Base-by-base conservation (phyloP, 1,140 invertebrate genomes). In the Bombus sibiricus region DNA sequence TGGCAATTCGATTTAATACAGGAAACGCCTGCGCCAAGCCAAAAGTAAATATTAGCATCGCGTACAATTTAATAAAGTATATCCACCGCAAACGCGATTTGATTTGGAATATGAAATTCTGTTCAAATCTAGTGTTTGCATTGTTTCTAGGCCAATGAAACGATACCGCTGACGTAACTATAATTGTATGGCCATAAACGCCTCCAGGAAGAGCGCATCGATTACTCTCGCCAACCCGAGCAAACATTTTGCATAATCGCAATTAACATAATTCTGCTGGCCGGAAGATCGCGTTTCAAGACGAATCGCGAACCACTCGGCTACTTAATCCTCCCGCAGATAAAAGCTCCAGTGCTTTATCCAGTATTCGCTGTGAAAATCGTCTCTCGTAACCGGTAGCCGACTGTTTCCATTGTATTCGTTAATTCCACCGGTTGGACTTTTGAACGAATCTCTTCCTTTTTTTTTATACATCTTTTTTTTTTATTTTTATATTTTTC, bases 1-100 rank as follows among this genome's bases (percentile, higher is more conserved):
- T 18, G 32, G 59, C 62, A 57, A 83, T 83, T 82, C 72, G 74
- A 86, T 83, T 83, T 86, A 76, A 83, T 41, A 37, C 41, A 47
- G 71, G 57, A 41, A 68, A 82, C 71, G 69, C 28, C 41, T 28
- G 81, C 39, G 39, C 72, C 34, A 9, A 25, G 41, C 59, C 32
- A 37, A 83, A 72, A 72, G 85, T 78, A 86, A 86, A 86, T 83
- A 83, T 83, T 86, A 77, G 73, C 85, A 28, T 34, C 59, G 73
- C 25, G 81, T 83, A 68, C 81, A 72, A 86, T 86, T 86, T 86
- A 83, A 86, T 86, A 86, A 86, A 86, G 85, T 86, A 81, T 66
- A 83, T 82, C 64, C 41, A 66, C 71, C 79, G 80, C 72, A 62
- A 59, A 62, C 62, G 71, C 79, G 72, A 79, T 69, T 75, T 34